Conservation (phyloP, 2,888 invertebrate genomes). For the Agrilus mali region DNA sequence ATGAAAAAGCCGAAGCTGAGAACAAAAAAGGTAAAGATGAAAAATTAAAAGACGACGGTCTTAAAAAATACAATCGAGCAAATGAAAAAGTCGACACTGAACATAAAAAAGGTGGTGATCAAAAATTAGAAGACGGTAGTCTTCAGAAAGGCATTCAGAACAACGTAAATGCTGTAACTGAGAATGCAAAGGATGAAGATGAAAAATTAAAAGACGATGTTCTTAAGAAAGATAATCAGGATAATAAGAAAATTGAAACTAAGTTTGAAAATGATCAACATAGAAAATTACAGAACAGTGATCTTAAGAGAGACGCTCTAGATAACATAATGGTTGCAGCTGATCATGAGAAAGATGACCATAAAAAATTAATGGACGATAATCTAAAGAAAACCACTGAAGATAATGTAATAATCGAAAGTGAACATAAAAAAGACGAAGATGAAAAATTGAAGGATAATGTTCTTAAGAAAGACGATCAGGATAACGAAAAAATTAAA, state of each 20-base stretch:
- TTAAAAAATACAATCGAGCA: too few species aligned
- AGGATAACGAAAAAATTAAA: slow-evolving; percentile 3
- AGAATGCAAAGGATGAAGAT: too few species aligned
- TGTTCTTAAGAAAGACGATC: neutral
- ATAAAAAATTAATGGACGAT: too few species aligned
- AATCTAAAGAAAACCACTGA: too few species aligned
- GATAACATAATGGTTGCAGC: neutral
- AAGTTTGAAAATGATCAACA: neutral
- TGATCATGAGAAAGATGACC: neutral
- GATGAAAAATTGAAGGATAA: neutral
- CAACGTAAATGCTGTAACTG: too few species aligned
- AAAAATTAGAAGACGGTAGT: neutral
- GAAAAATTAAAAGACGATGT: neutral
- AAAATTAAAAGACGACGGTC: too few species aligned
- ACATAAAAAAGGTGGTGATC: neutral
- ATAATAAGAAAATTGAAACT: neutral
- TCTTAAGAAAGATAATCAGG: neutral
- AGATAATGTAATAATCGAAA: too few species aligned
- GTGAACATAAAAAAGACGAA: neutral
- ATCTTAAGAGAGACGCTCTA: neutral
- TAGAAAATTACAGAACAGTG: neutral
- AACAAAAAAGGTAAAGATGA: too few species aligned
- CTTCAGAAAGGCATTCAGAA: too few species aligned
- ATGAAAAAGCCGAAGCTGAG: too few species aligned
- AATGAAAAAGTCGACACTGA: neutral